A percentile compares a stretch with the other conserved stretches of the same genome.
These are phyloP conservation scores for Cheilosia grossa DNA, from an alignment of 2,888 invertebrate genomes.

Conservation along the genomic window DNA sequence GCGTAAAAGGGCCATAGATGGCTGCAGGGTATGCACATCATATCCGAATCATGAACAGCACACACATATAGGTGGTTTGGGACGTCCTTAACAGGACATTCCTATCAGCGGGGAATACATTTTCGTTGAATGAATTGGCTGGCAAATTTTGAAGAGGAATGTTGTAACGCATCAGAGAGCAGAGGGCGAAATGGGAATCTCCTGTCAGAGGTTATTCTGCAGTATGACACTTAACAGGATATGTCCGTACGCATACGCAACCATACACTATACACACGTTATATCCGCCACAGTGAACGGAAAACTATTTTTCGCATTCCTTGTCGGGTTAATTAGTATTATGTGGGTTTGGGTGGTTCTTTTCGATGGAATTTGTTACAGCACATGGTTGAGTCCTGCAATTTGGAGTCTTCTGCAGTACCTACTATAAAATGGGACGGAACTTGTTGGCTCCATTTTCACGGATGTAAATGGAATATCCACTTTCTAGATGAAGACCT, in stretches of 20 bases:
- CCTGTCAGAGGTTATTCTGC: conserved; percentile 70
- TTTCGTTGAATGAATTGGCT: conserved; percentile 70
- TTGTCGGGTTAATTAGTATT: conserved; percentile 14
- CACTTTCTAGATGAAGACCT: too few relatives aligned
- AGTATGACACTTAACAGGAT: conserved; percentile 70
- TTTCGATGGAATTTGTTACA: too few relatives aligned
- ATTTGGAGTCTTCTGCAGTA: too few relatives aligned
- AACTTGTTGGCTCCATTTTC: too few relatives aligned
- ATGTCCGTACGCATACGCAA: conserved; percentile 56
- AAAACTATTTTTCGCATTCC: conserved; percentile 69
- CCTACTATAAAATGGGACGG: too few relatives aligned
- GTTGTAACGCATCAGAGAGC: conserved; percentile 13
- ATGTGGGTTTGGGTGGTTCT: neutral
- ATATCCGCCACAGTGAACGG: conserved; percentile 41
- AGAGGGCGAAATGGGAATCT: conserved; percentile 48
- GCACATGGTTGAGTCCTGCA: too few relatives aligned
- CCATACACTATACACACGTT: conserved; percentile 21
- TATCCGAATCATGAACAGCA: conserved; percentile 48
- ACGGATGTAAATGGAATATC: too few relatives aligned
- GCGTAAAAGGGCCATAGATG: conserved; percentile 62
- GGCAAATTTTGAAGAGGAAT: conserved; percentile 64
- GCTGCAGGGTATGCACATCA: conserved; percentile 50
- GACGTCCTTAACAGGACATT: conserved; percentile 61
- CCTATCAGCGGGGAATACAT: conserved; percentile 54
- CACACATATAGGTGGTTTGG: conserved; percentile 25